A percentile compares a stretch with the other conserved stretches of the same genome.
Conservation (phyloP, 2,888 invertebrate species). For the Drosophila quinaria region DNA sequence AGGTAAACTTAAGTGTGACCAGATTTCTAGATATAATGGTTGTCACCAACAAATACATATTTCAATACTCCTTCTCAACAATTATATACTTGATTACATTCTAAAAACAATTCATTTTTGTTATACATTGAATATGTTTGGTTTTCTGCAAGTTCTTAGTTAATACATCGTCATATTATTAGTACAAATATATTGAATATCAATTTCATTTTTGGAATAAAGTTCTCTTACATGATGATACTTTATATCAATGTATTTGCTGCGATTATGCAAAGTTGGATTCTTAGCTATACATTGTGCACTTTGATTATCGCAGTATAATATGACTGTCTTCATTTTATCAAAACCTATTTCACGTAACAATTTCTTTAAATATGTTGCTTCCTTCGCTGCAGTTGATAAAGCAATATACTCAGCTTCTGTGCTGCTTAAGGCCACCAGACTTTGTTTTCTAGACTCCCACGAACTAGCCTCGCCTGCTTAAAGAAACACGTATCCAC, state of each 20-base stretch:
- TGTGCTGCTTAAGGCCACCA: background rate
- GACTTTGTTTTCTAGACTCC: background rate
- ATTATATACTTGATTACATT: background rate
- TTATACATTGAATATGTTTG: background rate
- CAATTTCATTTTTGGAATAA: background rate
- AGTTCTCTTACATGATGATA: background rate
- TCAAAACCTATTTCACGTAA: background rate
- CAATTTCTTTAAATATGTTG: background rate
- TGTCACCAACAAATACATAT: background rate
- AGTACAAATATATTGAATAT: conserved; percentile 1
- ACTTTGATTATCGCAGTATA: conserved; percentile 2
- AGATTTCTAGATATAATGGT: background rate
- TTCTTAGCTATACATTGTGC: background rate
- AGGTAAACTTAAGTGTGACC: background rate
- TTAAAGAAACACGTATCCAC: background rate
- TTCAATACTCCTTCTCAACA: background rate
- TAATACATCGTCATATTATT: background rate
- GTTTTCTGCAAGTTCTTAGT: background rate
- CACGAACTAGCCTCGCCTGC: background rate
- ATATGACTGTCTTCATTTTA: background rate
- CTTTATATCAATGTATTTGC: background rate
- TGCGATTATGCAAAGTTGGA: background rate
- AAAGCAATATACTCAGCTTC: conserved; percentile 1
- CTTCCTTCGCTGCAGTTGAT: background rate
- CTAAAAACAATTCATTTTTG: background rate